Evolutionary conservation across 2,888 invertebrate species (phyloP).

Genomic region (Bruchidius siliquastri): DNA sequence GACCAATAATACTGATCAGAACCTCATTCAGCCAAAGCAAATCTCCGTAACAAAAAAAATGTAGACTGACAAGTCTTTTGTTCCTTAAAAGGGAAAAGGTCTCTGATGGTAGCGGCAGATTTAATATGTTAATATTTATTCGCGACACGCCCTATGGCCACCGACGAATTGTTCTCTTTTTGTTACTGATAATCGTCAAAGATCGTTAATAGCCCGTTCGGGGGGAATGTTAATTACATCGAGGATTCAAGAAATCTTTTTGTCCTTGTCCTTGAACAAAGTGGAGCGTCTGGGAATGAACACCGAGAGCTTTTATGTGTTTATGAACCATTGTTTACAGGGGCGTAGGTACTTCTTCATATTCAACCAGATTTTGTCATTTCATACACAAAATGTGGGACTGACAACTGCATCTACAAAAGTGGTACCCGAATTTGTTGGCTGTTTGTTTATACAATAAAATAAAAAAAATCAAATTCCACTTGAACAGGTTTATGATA

Average conservation of each 20-base stretch:
- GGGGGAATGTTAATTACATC: not conserved
- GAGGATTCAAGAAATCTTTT: not conserved
- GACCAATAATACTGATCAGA: not conserved
- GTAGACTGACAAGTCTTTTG: not conserved
- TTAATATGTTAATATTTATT: not conserved
- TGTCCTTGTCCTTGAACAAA: not conserved
- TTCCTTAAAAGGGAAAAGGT: not conserved
- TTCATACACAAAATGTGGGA: no score
- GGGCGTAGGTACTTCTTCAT: not conserved
- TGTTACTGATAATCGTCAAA: not conserved
- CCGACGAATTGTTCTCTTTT: not conserved
- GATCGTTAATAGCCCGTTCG: not conserved
- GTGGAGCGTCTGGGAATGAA: not conserved
- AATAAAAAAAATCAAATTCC: no score
- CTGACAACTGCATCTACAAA: no score
- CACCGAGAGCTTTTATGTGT: not conserved
- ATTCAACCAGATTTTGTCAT: no score
- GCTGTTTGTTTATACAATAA: no score
- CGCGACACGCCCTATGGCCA: not conserved
- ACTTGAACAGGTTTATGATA: no score
- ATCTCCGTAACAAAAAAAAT: not conserved
- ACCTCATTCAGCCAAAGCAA: not conserved
- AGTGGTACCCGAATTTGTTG: no score
- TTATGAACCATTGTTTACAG: not conserved
- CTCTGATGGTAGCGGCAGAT: not conserved